Evolutionary conservation across 2,113 vertebrate genomes (phyloP).

Genomic region (Pungitius pungitius): DNA sequence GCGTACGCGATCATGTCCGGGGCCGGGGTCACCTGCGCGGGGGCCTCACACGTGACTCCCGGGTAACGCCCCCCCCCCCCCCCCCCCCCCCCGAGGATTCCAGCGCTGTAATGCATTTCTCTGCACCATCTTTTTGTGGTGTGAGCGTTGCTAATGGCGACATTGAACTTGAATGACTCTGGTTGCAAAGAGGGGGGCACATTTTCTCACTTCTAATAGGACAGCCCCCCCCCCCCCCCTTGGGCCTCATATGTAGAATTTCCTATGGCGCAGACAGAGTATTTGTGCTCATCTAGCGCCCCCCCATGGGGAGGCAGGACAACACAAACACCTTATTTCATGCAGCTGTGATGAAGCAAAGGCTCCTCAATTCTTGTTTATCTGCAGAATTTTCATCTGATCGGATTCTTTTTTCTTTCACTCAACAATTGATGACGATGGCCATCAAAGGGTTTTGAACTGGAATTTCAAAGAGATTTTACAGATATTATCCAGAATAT

Average conservation of each 20-base stretch:
- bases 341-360: not conserved
- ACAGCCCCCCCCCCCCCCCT: not conserved
- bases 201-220: constrained; percentile 42
- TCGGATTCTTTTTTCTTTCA: no score
- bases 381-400: no score
- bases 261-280: not conserved
- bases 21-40: not conserved
- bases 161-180: constrained; percentile 34
- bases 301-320: constrained; percentile 36
- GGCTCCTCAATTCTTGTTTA: not conserved
- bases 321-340: constrained; percentile 3
- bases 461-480: no score
- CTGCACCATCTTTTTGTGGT: not conserved
- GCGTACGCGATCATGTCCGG: not conserved
- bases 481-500: no score
- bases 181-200: constrained; percentile 25
- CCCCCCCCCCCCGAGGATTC: constrained; percentile 11
- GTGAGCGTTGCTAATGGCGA: not conserved
- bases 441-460: no score
- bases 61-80: no score
- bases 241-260: constrained; percentile 15
- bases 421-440: no score
- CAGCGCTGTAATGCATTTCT: not conserved
- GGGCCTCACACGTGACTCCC: constrained; percentile 17
- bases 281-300: constrained; percentile 50